Percentiles rank a stretch among this genome's conserved stretches.
Evolutionary conservation across 2,797 vertebrate genomes (phyloP).

Genomic region (Sebastes hubbsi): DNA sequence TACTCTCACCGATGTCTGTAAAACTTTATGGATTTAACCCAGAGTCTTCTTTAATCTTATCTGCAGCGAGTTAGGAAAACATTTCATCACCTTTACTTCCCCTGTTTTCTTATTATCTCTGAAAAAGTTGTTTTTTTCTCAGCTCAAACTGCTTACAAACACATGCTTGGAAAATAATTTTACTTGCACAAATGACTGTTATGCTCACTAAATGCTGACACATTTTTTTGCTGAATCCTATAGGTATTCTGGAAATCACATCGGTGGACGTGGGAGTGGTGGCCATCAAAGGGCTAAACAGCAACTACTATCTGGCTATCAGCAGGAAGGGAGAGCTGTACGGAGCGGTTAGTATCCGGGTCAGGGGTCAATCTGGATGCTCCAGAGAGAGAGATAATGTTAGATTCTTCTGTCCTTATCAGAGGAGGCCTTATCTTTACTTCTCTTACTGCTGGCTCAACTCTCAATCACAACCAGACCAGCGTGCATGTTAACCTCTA

Average conservation of each 20-base stretch:
- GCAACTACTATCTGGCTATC: constrained; percentile 97
- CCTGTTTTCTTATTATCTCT: background rate
- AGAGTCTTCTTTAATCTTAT: background rate
- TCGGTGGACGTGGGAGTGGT: constrained; percentile 98
- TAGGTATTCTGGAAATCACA: constrained; percentile 96
- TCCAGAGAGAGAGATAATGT: constrained; percentile 56
- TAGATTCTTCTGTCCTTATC: constrained; percentile 48
- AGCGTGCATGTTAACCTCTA: constrained; percentile 20
- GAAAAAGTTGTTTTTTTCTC: background rate
- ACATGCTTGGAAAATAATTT: background rate
- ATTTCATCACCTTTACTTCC: background rate
- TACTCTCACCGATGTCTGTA: background rate
- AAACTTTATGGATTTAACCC: constrained; percentile 1
- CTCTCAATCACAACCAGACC: constrained; percentile 32
- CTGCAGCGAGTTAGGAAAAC: background rate
- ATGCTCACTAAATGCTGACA: background rate
- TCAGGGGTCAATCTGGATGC: constrained; percentile 67
- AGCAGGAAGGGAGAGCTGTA: constrained; percentile 95
- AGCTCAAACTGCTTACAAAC: background rate
- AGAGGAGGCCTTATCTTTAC: constrained; percentile 53
- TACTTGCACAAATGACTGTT: background rate
- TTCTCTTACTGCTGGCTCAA: constrained; percentile 27
- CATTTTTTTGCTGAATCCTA: constrained; percentile 50
- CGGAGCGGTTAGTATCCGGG: constrained; percentile 91
- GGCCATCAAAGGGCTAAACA: constrained; percentile 93